phyloP scores from a whole-genome alignment of 2,113 vertebrate genomes.

The Canis aureus region DNA sequence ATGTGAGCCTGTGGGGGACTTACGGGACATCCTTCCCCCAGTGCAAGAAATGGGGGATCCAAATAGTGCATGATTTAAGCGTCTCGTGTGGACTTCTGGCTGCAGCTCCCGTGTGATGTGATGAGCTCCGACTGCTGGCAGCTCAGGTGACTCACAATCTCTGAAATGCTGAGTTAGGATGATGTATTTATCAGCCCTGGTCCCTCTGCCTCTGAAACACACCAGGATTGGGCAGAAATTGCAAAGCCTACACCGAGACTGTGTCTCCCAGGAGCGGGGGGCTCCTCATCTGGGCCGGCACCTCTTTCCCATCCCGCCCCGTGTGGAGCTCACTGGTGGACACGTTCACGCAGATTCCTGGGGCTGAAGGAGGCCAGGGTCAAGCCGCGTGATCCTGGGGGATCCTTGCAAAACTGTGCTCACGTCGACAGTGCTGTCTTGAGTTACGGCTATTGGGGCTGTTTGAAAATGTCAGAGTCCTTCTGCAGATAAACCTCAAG shows the following conservation, averaged over 20 bases:
- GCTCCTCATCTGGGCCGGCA: background rate
- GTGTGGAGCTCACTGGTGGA: background rate
- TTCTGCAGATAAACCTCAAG: background rate
- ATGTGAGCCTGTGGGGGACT: background rate
- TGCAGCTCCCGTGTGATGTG: background rate
- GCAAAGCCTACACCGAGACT: slow-evolving; percentile 46
- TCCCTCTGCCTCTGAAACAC: slow-evolving; percentile 58
- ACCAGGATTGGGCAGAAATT: slow-evolving; percentile 43
- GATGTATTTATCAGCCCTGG: slow-evolving; percentile 32
- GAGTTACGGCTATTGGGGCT: accelerated
- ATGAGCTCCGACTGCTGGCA: slow-evolving; percentile 48
- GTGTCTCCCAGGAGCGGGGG: background rate
- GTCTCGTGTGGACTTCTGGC: background rate
- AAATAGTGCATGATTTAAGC: accelerated
- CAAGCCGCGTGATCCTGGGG: accelerated
- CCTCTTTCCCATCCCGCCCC: background rate
- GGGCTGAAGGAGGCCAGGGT: no score
- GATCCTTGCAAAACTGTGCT: background rate
- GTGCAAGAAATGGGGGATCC: background rate
- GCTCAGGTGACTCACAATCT: slow-evolving; percentile 57
- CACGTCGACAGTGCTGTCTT: accelerated
- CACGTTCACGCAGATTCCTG: background rate
- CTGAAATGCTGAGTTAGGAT: slow-evolving; percentile 26
- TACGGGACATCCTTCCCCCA: background rate
- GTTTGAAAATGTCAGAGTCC: background rate